These are phyloP conservation scores for Steatocranus sp. DNA, from an alignment of 2,797 vertebrate genomes.

Conservation along the genomic window DNA sequence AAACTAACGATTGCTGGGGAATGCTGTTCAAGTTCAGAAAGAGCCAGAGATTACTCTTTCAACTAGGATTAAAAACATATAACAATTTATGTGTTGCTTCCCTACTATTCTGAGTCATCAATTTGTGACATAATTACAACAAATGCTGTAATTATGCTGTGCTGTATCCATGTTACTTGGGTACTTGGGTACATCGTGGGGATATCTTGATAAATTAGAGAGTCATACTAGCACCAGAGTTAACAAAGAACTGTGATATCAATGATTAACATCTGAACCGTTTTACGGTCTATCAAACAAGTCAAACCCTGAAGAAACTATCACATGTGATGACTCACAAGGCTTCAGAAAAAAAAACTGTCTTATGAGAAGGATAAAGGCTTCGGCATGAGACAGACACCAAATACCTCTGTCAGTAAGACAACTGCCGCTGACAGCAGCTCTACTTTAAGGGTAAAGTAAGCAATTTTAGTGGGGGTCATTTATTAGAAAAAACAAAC, in stretches of 20 bases:
- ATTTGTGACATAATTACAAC: neutral
- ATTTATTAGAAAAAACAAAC: neutral
- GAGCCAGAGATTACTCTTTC: neutral
- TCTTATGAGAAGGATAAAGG: neutral
- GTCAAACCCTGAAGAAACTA: neutral
- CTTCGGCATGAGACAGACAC: neutral
- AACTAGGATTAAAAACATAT: neutral
- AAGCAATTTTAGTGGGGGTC: neutral
- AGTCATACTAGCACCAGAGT: neutral
- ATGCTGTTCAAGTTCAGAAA: neutral
- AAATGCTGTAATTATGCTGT: neutral
- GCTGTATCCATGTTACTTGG: neutral
- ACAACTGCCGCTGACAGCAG: neutral
- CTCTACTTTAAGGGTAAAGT: neutral
- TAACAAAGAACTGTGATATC: neutral
- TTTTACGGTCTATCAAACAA: neutral
- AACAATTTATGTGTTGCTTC: neutral
- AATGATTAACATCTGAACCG: neutral
- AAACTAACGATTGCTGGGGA: neutral
- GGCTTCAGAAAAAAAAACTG: neutral
- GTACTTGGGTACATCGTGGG: neutral
- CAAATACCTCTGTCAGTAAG: neutral
- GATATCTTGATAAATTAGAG: neutral
- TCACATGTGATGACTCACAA: neutral
- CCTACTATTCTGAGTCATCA: slow-evolving; percentile 3